phyloP scores from a whole-genome alignment of 2,888 invertebrate genomes.

The Pterobdella sp. region DNA sequence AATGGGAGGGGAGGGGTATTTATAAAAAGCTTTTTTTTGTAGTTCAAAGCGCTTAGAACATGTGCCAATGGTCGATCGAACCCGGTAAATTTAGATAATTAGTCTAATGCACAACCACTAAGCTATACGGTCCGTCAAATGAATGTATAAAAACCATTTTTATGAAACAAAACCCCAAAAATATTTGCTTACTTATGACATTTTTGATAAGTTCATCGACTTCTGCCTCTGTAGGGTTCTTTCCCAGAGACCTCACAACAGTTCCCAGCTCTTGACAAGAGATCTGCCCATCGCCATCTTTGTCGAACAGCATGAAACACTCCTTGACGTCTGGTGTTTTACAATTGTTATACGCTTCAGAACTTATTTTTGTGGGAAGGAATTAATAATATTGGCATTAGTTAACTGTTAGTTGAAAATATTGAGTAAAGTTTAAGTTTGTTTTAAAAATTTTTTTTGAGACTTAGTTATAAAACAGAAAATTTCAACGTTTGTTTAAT shows the following conservation, averaged over 20 bases:
- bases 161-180: no score
- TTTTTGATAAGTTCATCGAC: slow-evolving; percentile 30
- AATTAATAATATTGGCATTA: not conserved
- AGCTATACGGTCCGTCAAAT: no score
- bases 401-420: not conserved
- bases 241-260: slow-evolving; percentile 33
- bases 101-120: no score
- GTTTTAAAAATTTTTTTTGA: not conserved
- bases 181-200: slow-evolving; percentile 30
- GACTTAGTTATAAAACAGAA: not conserved
- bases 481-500: not conserved
- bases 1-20: no score
- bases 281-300: slow-evolving; percentile 34
- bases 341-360: not conserved
- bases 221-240: slow-evolving; percentile 32
- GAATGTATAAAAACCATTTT: no score
- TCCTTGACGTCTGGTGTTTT: slow-evolving; percentile 31
- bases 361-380: not conserved
- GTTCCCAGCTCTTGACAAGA: slow-evolving; percentile 32
- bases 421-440: not conserved
- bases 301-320: slow-evolving; percentile 35
- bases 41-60: no score
- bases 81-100: no score
- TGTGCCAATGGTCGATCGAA: no score
- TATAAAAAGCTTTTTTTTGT: no score